phyloP scores from a whole-genome alignment of 2,888 invertebrate genomes.

The Plebejus anna region DNA sequence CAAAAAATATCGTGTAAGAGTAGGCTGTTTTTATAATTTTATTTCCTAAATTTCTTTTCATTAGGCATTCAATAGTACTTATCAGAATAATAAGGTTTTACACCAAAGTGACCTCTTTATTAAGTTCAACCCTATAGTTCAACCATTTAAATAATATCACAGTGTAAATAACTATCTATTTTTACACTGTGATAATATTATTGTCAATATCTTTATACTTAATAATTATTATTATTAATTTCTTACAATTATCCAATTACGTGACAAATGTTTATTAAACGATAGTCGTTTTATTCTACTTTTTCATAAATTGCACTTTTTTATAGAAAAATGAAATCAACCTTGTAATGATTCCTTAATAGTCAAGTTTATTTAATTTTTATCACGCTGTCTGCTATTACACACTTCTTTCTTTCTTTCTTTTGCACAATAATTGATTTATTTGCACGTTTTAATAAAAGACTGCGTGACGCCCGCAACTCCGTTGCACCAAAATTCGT shows the following conservation, averaged over 20 bases:
- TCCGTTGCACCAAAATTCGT: too few relatives aligned
- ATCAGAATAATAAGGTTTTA: too few relatives aligned
- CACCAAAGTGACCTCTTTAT: too few relatives aligned
- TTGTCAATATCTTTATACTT: too few relatives aligned
- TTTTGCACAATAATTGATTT: not conserved
- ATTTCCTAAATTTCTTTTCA: not conserved
- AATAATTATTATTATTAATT: not conserved
- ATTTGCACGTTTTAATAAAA: too few relatives aligned
- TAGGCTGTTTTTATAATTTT: not conserved
- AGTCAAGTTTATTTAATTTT: not conserved
- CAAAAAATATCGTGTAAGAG: not conserved
- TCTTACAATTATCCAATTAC: constrained; percentile 6
- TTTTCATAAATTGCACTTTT: constrained; percentile 14
- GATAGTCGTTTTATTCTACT: not conserved
- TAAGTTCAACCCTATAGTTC: too few relatives aligned
- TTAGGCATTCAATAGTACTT: not conserved
- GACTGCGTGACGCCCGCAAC: too few relatives aligned
- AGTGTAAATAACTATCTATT: too few relatives aligned
- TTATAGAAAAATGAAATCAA: constrained; percentile 1
- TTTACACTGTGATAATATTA: too few relatives aligned
- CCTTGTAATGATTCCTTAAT: constrained; percentile 21
- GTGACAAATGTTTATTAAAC: constrained; percentile 19
- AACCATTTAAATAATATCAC: too few relatives aligned
- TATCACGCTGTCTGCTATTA: not conserved
- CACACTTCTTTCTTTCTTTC: not conserved